Base-by-base conservation (phyloP, 2,888 invertebrate species). In the Myopa testacea region DNA sequence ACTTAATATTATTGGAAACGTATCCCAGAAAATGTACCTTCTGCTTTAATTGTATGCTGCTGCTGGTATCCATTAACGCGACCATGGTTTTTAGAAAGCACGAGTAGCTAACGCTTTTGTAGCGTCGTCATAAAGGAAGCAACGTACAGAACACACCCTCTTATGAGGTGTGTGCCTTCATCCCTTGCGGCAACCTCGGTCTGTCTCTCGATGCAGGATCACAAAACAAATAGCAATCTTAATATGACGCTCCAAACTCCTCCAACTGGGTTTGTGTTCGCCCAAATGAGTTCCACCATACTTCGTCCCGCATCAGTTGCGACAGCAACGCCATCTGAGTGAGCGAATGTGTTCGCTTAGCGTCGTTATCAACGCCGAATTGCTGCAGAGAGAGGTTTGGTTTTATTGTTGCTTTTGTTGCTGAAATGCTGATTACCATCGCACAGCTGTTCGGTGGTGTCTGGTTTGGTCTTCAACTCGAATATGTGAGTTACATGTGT, bases 361-460 rank as follows among this genome's bases (percentile, higher is more conserved):
- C 19, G n/a, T 60, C 60, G n/a, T 16, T 60, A 60, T 60, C 60
- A 60, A 19, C 12, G 34, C 0, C 63, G 34, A 34, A 63, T 26
- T 16, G 26, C 63, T 26, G 63, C 37, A 4, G 34, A 5, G 26
- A 10, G 26, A 10, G 16, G 16, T 60, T 60, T 14, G 2, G 60
- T 16, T 26, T 34, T 65, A 10, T 6, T 65, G 65, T 38, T 65
- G 12, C 6, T 65, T 19, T 8, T 38, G 14, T 34, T 26, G 38
- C 37, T 65, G 65, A 62, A 62, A 62, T 38, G 55, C 34, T 72
- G 60, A 40, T 38, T 72, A 19, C 40, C 34, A 45, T 74, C 74
- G 63, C 45, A 34, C 63, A 74, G 52, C 40, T 74, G 62, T 40
- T 72, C 34, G 50, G 50, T 63, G 34, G 40, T 50, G 73, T 74